A percentile compares a stretch with the other conserved stretches of the same genome.
These are phyloP conservation scores for Poeciliopsis gracilis DNA, from an alignment of 2,797 vertebrate genomes.

Conservation along the genomic window DNA sequence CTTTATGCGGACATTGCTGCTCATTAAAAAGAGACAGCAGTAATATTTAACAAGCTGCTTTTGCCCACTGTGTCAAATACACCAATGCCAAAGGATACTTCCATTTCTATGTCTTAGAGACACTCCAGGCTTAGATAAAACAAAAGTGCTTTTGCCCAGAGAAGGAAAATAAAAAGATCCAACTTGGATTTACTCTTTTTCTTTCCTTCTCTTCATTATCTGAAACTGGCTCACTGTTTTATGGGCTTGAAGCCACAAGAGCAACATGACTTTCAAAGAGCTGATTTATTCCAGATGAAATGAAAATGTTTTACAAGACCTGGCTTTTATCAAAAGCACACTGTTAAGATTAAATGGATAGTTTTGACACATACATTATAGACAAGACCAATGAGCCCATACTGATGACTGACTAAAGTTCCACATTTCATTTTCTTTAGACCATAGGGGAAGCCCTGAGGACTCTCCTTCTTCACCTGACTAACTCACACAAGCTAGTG, in stretches of 20 bases:
- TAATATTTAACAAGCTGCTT: slow-evolving; percentile 1
- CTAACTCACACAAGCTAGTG: slow-evolving; percentile 18
- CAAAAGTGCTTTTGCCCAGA: background rate
- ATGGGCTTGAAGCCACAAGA: slow-evolving; percentile 45
- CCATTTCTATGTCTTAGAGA: background rate
- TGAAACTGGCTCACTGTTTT: slow-evolving; percentile 35
- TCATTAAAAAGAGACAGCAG: slow-evolving; percentile 3
- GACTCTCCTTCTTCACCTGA: slow-evolving; percentile 20
- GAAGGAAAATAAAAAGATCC: slow-evolving; percentile 1
- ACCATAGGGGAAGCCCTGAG: slow-evolving; percentile 27
- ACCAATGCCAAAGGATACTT: background rate
- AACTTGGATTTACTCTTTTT: slow-evolving; percentile 13
- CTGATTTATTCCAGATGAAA: slow-evolving; percentile 62
- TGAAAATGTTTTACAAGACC: slow-evolving; percentile 57
- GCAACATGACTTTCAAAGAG: slow-evolving; percentile 47
- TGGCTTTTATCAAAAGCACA: slow-evolving; percentile 43
- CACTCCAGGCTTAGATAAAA: background rate
- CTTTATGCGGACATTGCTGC: background rate
- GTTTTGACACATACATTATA: slow-evolving; percentile 25
- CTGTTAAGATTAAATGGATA: slow-evolving; percentile 49
- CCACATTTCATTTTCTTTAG: slow-evolving; percentile 32
- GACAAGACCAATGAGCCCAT: background rate
- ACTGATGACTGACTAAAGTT: slow-evolving; percentile 12
- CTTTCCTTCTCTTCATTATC: slow-evolving; percentile 47
- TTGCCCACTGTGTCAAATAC: background rate